Percentiles rank a stretch among this genome's conserved stretches.
Conservation (phyloP, 2,888 invertebrate genomes). For the Carpatolechia fugitivella region DNA sequence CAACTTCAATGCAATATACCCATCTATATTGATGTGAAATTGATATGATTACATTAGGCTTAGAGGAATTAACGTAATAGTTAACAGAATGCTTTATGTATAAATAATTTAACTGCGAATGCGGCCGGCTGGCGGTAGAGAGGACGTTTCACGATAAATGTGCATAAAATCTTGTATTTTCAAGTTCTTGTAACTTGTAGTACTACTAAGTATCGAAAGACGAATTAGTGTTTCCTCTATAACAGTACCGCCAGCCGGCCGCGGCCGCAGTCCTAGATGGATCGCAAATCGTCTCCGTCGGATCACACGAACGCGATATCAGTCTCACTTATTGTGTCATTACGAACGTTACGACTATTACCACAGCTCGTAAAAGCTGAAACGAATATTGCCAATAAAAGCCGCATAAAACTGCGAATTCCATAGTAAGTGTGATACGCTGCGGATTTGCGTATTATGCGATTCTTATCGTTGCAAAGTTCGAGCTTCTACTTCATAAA, state of each 20-base stretch:
- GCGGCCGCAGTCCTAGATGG: conserved; percentile 26
- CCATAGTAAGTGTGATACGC: conserved; percentile 8
- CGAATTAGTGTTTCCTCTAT: no score
- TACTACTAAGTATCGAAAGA: neutral
- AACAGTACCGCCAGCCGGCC: conserved; percentile 13
- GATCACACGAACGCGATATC: conserved; percentile 72
- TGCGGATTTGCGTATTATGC: conserved; percentile 31
- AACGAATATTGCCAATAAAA: conserved; percentile 40
- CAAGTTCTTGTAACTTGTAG: no score
- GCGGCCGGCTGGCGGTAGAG: conserved; percentile 24
- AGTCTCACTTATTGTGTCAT: conserved; percentile 79
- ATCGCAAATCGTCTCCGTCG: conserved; percentile 39
- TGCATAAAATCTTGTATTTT: no score
- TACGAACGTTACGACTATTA: conserved; percentile 67
- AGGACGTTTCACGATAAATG: neutral
- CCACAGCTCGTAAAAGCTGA: conserved; percentile 55
- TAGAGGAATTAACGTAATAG: conserved; percentile 67
- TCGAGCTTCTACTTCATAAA: conserved; percentile 49
- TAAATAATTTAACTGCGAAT: conserved; percentile 43
- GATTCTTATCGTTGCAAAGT: conserved; percentile 39
- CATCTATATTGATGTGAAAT: conserved; percentile 74
- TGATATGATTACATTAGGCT: conserved; percentile 62
- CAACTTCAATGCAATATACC: conserved; percentile 76
- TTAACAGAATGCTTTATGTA: conserved; percentile 62
- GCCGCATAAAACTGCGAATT: conserved; percentile 39